A percentile compares a stretch with the other conserved stretches of the same genome.
phyloP scores from a whole-genome alignment of 2,888 invertebrate genomes.

The Sinhomidia bicolor region DNA sequence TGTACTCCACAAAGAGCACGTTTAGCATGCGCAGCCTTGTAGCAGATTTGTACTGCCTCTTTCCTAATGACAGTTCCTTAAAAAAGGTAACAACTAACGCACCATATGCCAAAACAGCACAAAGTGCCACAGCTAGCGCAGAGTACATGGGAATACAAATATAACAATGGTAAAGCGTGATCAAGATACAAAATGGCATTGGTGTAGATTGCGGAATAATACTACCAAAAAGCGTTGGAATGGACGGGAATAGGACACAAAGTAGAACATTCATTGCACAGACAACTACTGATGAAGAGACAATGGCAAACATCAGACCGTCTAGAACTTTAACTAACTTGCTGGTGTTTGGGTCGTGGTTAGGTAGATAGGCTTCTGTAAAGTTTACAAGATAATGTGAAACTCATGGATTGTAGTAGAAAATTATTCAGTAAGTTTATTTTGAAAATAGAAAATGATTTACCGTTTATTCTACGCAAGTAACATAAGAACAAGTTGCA shows the following conservation, averaged over 20 bases:
- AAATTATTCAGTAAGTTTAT: not conserved
- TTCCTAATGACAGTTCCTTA: not conserved
- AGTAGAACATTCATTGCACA: not conserved
- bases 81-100: not conserved
- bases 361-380: not conserved
- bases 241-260: not conserved
- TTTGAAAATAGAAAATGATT: not conserved
- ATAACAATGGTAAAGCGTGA: not conserved
- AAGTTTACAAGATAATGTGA: not conserved
- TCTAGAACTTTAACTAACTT: not conserved
- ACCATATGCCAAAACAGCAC: not conserved
- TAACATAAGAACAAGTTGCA: not conserved
- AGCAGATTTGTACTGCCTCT: not conserved
- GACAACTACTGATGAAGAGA: not conserved
- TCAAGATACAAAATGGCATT: not conserved
- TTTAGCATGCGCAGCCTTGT: not conserved
- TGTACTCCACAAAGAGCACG: not conserved
- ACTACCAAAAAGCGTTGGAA: not conserved
- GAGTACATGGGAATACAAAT: conserved; percentile 10
- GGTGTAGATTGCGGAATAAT: not conserved
- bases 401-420: not conserved
- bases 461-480: conserved; percentile 15
- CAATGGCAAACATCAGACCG: not conserved
- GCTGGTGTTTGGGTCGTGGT: not conserved
- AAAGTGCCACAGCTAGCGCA: not conserved